A percentile compares a stretch with the other conserved stretches of the same genome.
Evolutionary conservation across 2,888 invertebrate species (phyloP).

Genomic region (Aethes cnicana): DNA sequence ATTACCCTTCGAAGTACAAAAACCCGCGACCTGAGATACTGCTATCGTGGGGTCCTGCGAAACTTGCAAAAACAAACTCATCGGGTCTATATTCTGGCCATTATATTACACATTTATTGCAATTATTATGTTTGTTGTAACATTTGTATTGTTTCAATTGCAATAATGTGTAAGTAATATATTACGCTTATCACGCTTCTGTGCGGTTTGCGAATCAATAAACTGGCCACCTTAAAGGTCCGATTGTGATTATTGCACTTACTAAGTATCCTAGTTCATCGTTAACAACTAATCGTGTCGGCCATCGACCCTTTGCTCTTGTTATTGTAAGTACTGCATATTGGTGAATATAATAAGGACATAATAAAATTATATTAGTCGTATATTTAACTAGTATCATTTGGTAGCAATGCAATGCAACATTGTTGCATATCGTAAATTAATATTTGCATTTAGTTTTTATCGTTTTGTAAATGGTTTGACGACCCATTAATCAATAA

Average conservation of each 20-base stretch:
- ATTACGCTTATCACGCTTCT: slow-evolving; percentile 1
- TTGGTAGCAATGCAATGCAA: no score
- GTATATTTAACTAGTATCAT: not conserved
- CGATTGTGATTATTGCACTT: slow-evolving; percentile 5
- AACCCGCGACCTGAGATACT: slow-evolving; percentile 18
- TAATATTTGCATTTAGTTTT: slow-evolving; percentile 9
- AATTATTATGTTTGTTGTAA: no score
- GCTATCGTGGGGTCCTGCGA: slow-evolving; percentile 11
- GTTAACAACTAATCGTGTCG: slow-evolving; percentile 9
- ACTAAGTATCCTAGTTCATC: slow-evolving; percentile 13
- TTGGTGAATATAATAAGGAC: not conserved
- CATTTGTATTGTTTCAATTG: no score
- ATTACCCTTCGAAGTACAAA: slow-evolving; percentile 22
- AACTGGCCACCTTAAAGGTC: not conserved
- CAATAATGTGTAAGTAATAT: slow-evolving; percentile 5
- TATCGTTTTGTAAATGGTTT: slow-evolving; percentile 30
- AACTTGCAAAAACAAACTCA: slow-evolving; percentile 14
- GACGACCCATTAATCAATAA: slow-evolving; percentile 25
- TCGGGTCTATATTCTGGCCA: not conserved
- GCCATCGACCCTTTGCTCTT: slow-evolving; percentile 24
- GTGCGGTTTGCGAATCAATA: slow-evolving; percentile 3
- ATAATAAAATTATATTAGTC: slow-evolving; percentile 2
- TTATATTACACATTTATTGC: no score
- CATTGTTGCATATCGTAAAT: slow-evolving; percentile 8
- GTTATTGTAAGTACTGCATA: slow-evolving; percentile 14